phyloP scores from a whole-genome alignment of 1,140 invertebrate species.

The Nebria ingens region DNA sequence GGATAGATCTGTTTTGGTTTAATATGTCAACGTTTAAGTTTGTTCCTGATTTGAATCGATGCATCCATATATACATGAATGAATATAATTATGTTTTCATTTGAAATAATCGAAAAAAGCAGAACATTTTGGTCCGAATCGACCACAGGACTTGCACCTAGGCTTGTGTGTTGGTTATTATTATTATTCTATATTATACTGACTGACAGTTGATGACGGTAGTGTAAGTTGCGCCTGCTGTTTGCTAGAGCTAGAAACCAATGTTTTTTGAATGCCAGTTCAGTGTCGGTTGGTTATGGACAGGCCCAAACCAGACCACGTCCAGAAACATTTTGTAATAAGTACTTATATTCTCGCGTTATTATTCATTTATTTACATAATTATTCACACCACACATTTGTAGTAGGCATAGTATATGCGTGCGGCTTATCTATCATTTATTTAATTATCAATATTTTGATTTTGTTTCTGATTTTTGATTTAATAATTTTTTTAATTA shows the following conservation, averaged over 20 bases:
- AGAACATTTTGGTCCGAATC: not conserved
- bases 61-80: too few relatives aligned
- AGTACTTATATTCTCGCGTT: not conserved
- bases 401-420: conserved; percentile 9
- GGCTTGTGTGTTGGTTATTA: conserved; percentile 8
- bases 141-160: conserved; percentile 7
- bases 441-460: too few relatives aligned
- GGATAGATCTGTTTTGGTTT: too few relatives aligned
- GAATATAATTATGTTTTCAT: too few relatives aligned
- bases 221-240: conserved; percentile 8
- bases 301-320: not conserved
- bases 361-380: too few relatives aligned
- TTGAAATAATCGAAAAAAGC: too few relatives aligned
- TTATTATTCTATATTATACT: too few relatives aligned
- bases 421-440: conserved; percentile 3
- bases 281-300: conserved; percentile 8
- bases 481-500: too few relatives aligned
- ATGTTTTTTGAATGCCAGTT: conserved; percentile 7
- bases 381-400: conserved; percentile 7
- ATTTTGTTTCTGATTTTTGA: too few relatives aligned
- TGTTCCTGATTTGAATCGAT: too few relatives aligned
- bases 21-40: too few relatives aligned
- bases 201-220: conserved; percentile 6
- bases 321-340: not conserved
- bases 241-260: conserved; percentile 7